phyloP scores from a whole-genome alignment of 2,797 vertebrate genomes.

The Sebastes variabilis region DNA sequence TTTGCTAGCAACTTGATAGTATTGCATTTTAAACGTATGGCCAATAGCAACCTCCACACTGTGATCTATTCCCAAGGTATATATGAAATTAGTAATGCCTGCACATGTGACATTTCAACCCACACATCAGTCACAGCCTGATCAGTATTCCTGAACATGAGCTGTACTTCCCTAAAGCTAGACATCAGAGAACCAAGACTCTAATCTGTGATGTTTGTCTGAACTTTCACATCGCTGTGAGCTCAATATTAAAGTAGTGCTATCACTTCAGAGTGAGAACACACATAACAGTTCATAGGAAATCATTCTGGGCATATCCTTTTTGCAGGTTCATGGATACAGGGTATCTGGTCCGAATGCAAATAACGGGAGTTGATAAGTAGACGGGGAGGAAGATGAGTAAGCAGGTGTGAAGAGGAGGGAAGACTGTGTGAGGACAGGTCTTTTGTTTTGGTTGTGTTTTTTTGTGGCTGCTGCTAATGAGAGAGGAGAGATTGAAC shows the following conservation, averaged over 20 bases:
- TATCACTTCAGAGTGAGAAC: slow-evolving; percentile 17
- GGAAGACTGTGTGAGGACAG: not conserved
- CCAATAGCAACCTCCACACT: not conserved
- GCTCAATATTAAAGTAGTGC: slow-evolving; percentile 40
- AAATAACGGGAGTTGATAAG: not conserved
- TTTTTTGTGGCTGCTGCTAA: not conserved
- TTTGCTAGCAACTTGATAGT: not conserved
- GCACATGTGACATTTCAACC: not conserved
- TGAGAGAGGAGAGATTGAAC: not conserved
- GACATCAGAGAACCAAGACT: slow-evolving; percentile 29
- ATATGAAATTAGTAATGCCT: not conserved
- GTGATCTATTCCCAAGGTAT: not conserved
- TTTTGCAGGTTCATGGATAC: not conserved
- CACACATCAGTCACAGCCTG: not conserved
- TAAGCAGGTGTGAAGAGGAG: not conserved
- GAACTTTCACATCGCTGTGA: slow-evolving; percentile 42
- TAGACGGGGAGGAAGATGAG: not conserved
- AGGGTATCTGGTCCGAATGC: not conserved
- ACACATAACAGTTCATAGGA: not conserved
- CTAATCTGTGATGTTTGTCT: slow-evolving; percentile 43
- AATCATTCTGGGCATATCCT: slow-evolving; percentile 9
- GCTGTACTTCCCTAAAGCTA: slow-evolving; percentile 10
- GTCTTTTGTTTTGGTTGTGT: not conserved
- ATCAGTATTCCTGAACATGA: slow-evolving; percentile 31
- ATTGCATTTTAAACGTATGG: not conserved